Conservation (phyloP, 1,140 invertebrate species). For the Trichogramma pretiosum region DNA sequence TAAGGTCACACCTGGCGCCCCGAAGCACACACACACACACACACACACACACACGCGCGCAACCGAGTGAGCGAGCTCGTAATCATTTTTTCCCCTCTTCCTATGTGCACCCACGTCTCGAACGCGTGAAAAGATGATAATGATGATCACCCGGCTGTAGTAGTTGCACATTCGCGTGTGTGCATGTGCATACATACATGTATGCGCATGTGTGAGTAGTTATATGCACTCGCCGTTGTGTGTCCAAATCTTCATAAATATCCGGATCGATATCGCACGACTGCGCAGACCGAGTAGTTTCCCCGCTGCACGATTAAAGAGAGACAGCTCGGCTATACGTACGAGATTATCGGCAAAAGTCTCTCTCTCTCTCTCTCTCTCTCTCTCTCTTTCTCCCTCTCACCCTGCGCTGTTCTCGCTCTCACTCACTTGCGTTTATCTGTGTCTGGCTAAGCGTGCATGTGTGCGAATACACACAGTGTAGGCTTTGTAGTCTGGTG, state of each 20-base stretch:
- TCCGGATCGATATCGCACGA: conserved; percentile 27
- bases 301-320: background rate
- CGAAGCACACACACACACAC: conserved; percentile 23
- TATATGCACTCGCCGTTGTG: conserved; percentile 31
- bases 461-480: no score
- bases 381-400: background rate
- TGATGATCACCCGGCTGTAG: conserved; percentile 24
- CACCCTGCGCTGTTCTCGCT: background rate
- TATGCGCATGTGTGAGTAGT: no score
- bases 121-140: no score
- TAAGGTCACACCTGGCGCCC: conserved; percentile 42
- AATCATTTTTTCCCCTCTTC: conserved; percentile 15
- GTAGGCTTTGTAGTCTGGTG: conserved; percentile 3
- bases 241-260: conserved; percentile 39
- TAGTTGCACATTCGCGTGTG: no score
- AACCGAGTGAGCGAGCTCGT: no score
- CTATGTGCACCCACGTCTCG: conserved; percentile 31
- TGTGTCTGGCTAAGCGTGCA: no score
- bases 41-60: conserved; percentile 16
- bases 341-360: no score
- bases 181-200: no score
- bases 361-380: background rate
- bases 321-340: background rate
- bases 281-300: background rate
- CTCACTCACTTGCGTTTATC: background rate